Conservation (phyloP, 2,113 vertebrate species). For the Rostratula benghalensis region DNA sequence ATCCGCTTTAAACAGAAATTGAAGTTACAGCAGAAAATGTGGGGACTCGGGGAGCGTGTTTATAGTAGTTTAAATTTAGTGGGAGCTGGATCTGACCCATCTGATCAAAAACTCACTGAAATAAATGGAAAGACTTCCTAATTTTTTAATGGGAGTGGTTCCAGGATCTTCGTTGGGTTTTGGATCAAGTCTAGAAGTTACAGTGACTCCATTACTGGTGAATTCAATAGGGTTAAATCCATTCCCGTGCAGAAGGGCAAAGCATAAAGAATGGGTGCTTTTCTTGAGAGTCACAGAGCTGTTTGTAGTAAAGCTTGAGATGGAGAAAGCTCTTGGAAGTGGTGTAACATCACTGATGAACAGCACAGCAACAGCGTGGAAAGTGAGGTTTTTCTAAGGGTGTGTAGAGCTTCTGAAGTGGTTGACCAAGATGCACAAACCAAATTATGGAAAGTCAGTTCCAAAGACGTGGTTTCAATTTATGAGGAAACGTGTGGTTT, state of each 20-base stretch:
- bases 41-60: background rate
- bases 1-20: conserved; percentile 19
- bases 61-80: background rate
- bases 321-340: background rate
- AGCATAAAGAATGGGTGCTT: background rate
- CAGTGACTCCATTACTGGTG: background rate
- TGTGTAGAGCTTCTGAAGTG: conserved; percentile 4
- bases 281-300: background rate
- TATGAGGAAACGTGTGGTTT: conserved; percentile 41
- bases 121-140: background rate
- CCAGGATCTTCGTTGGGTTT: background rate
- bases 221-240: background rate
- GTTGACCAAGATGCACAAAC: conserved; percentile 35
- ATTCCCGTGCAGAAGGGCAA: background rate
- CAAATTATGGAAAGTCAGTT: background rate
- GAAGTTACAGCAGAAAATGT: background rate
- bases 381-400: background rate
- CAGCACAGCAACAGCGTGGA: background rate
- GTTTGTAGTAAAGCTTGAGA: background rate
- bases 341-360: background rate
- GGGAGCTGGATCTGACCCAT: background rate
- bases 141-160: background rate
- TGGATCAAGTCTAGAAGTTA: background rate
- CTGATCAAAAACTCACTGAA: background rate
- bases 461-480: conserved; percentile 46